Percentiles rank a stretch among this genome's conserved stretches.
These are phyloP conservation scores for Xestia c-nigrum DNA, from an alignment of 2,888 invertebrate genomes.

Conservation along the genomic window DNA sequence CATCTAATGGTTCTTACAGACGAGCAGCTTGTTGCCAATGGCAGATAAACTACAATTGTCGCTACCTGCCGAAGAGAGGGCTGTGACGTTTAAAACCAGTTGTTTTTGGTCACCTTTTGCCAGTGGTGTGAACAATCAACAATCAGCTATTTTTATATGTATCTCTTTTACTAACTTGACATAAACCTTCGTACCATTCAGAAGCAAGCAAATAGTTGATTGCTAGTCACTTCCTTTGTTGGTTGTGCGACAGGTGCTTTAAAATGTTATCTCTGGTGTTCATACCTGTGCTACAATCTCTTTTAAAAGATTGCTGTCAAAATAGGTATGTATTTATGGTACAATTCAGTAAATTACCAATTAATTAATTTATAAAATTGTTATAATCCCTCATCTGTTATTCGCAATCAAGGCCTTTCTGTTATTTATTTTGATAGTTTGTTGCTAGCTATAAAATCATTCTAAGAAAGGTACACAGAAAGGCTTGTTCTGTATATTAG, in stretches of 20 bases:
- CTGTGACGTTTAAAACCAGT: neutral
- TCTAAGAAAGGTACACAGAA: neutral
- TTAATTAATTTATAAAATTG: neutral
- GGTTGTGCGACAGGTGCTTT: neutral
- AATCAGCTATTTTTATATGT: neutral
- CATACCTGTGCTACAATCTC: neutral
- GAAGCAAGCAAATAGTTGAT: neutral
- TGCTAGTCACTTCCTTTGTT: neutral
- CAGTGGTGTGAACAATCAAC: neutral
- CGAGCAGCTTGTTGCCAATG: too few species aligned
- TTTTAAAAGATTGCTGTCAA: neutral
- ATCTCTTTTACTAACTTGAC: neutral
- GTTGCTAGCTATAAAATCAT: neutral
- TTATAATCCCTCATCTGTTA: neutral
- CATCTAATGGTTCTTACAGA: neutral
- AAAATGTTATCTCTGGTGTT: neutral
- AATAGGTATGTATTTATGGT: neutral
- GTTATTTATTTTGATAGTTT: constrained; percentile 4
- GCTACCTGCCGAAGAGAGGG: too few species aligned
- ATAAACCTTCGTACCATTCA: neutral
- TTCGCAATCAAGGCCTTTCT: neutral
- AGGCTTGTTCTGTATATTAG: neutral
- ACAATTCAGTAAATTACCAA: neutral
- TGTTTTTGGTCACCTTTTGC: neutral
- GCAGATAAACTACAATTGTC: too few species aligned